Conservation (phyloP, 2,888 invertebrate species). For the Glyphotaelius pellucidus region DNA sequence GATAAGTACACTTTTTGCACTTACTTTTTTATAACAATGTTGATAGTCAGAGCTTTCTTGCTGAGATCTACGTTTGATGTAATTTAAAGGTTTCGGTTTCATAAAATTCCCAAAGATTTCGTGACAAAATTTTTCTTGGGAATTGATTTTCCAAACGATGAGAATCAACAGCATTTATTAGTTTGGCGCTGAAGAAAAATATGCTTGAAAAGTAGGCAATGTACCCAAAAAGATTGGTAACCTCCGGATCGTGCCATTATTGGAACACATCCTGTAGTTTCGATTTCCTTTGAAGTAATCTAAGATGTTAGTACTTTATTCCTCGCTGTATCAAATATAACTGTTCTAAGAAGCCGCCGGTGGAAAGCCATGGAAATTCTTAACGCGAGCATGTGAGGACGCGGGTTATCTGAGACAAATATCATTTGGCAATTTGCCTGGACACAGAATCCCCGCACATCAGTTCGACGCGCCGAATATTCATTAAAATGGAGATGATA, state of each 20-base stretch:
- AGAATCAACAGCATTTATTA: too few relatives aligned
- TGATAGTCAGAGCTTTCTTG: too few relatives aligned
- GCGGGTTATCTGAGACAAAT: neutral
- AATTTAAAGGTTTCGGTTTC: too few relatives aligned
- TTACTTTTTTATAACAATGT: too few relatives aligned
- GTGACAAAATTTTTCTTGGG: too few relatives aligned
- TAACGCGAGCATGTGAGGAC: neutral
- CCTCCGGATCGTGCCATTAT: too few relatives aligned
- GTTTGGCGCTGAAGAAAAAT: too few relatives aligned
- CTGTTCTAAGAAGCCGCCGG: neutral
- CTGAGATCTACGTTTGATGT: too few relatives aligned
- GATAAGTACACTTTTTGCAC: too few relatives aligned
- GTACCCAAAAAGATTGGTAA: neutral
- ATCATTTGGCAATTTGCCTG: neutral
- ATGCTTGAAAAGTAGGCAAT: too few relatives aligned
- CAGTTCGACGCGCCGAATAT: neutral
- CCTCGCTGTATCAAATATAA: neutral
- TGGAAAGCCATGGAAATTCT: neutral
- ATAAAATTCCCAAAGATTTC: too few relatives aligned
- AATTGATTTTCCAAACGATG: too few relatives aligned
- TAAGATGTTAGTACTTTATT: neutral
- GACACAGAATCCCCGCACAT: neutral
- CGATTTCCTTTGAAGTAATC: neutral
- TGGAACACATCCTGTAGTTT: neutral
- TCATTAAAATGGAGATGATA: neutral